These are phyloP conservation scores for Sesamia inferens DNA, from an alignment of 2,888 invertebrate species.

Conservation along the genomic window DNA sequence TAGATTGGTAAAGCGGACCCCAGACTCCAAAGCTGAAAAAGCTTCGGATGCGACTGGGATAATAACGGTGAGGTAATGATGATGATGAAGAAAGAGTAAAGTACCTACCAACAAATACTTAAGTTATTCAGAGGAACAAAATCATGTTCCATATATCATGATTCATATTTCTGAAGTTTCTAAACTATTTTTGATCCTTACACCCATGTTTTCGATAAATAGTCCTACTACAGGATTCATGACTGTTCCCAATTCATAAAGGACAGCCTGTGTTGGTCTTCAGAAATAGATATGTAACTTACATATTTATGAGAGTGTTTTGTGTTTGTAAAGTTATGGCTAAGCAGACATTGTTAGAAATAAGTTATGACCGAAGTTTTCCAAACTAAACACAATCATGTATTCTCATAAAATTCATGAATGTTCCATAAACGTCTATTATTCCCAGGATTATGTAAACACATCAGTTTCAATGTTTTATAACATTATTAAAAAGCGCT, in stretches of 20 bases:
- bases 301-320: constrained; percentile 18
- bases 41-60: no score
- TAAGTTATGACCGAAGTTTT: constrained; percentile 19
- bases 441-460: constrained; percentile 25
- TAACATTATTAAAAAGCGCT: constrained; percentile 15
- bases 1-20: no score
- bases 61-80: no score
- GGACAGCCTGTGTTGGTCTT: background rate
- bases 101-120: no score
- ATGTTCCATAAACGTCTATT: constrained; percentile 14
- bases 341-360: constrained; percentile 18
- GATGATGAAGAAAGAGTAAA: no score
- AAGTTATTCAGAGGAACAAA: no score
- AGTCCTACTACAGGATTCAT: background rate
- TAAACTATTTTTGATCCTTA: no score
- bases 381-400: constrained; percentile 11
- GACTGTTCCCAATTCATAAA: background rate
- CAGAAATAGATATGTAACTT: background rate
- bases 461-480: constrained; percentile 40
- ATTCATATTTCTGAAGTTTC: no score
- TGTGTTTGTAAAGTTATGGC: background rate
- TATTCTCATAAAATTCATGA: constrained; percentile 18
- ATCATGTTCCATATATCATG: no score
- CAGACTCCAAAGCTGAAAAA: no score
- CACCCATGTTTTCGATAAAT: background rate